Base-by-base conservation (phyloP, 2,797 vertebrate genomes). In the Sebastes alutus region DNA sequence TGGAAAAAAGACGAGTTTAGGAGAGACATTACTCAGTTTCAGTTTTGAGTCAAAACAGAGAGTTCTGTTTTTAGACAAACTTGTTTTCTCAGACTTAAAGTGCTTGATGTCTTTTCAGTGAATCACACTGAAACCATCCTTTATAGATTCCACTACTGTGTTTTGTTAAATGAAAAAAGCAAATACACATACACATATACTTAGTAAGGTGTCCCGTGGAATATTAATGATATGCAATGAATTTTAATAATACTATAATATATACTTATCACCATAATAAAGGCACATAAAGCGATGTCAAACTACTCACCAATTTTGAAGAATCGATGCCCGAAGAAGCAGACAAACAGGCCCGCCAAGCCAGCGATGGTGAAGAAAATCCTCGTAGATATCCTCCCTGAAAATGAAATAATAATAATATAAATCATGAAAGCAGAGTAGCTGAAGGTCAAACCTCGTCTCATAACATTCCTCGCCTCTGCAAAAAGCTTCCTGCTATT, bases 311-410 rank as follows among this genome's bases (percentile, higher is more conserved):
- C 98, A 93, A 96, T 97, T 95, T 99, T 99, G 93, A 99, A 99
- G 94, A 97, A 99, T 52, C 97, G 95, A 87, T 99, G 98, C 20
- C 98, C 98, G 46, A 96, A 95, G 92, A 98, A 98, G 88, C 98
- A 99, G 81, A 96, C 81, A n/a, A 98, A 97, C 74, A 99, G 93
- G 3, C 98, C 98, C 1, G 97, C 96, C 83, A 97, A n/a, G 64
- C 96, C 97, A 49, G 93, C 71, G 62, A 95, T 67, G 62, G 97
- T 99, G 90, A 98, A 99, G 85, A 99, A 97, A 4, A 98, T 52
- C 92, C 97, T 98, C 18, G 97, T 97, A 3, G 97, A 98, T 2
- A 95, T 80, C 82, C 90, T 97, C 74, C 97, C 98, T 99, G 79
- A 5, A 92, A 90, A 74, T 46, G 2, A 90, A 33, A 32, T n/a